Conservation (phyloP, 2,113 vertebrate species). For the Seriola aureovittata region DNA sequence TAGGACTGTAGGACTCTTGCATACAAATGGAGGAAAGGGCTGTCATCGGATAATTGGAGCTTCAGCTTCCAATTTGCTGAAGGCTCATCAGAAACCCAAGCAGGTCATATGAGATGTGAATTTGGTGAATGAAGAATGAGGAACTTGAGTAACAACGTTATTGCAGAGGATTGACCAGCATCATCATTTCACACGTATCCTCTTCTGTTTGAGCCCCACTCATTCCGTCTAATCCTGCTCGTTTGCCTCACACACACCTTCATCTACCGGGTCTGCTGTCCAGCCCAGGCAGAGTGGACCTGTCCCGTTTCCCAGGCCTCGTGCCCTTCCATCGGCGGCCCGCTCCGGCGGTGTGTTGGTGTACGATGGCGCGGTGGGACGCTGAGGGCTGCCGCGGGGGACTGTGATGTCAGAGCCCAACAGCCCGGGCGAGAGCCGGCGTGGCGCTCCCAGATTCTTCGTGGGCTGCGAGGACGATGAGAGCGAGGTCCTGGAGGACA, state of each 20-base stretch:
- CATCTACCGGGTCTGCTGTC: constrained; percentile 15
- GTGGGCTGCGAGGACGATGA: constrained; percentile 96
- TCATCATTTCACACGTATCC: background rate
- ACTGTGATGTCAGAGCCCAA: constrained; percentile 95
- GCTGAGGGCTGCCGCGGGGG: constrained; percentile 86
- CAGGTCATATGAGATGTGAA: constrained; percentile 22
- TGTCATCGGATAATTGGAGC: constrained; percentile 28
- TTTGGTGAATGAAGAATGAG: constrained; percentile 47
- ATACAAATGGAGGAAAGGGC: constrained; percentile 44
- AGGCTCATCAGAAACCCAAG: constrained; percentile 12
- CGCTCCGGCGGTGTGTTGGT: constrained; percentile 68
- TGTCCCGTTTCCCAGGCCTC: constrained; percentile 35
- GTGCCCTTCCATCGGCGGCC: constrained; percentile 41
- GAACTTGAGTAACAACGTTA: background rate
- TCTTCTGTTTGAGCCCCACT: background rate
- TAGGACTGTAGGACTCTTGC: constrained; percentile 39
- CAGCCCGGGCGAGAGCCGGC: constrained; percentile 91
- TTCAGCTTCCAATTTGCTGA: background rate
- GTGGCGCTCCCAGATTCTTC: constrained; percentile 94
- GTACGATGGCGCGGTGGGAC: constrained; percentile 83
- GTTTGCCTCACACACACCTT: background rate
- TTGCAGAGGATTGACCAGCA: background rate
- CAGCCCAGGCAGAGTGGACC: constrained; percentile 32
- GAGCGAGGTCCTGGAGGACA: constrained; percentile 89
- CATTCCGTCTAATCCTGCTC: background rate